These are phyloP conservation scores for Paradoxurus hermaphroditus DNA, from an alignment of 2,113 vertebrate genomes.

Conservation along the genomic window DNA sequence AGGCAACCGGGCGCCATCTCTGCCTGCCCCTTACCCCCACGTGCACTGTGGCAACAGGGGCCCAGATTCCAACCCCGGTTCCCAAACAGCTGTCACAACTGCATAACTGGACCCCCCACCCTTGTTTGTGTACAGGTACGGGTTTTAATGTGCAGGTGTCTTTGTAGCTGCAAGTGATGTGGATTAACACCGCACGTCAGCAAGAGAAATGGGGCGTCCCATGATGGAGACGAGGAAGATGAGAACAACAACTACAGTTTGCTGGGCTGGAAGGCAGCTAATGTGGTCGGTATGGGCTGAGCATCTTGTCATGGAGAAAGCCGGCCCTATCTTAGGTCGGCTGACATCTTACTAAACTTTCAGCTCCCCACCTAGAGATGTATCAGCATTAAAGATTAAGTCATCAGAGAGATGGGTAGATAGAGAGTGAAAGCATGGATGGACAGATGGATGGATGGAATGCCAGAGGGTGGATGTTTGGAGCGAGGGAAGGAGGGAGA, in stretches of 20 bases:
- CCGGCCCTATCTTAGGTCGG: rapidly evolving
- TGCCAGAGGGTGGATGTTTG: neutral
- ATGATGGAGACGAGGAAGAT: rapidly evolving
- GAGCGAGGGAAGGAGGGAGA: neutral
- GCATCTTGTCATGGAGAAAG: neutral
- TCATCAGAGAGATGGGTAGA: neutral
- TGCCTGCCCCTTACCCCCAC: neutral
- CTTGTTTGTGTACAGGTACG: neutral
- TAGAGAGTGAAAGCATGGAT: neutral
- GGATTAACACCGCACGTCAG: neutral
- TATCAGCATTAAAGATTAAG: neutral
- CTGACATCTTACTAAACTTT: neutral
- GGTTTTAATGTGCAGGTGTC: neutral
- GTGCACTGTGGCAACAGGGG: rapidly evolving
- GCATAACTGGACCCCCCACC: rapidly evolving
- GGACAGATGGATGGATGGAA: neutral
- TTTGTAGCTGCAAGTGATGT: neutral
- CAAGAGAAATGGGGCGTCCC: neutral
- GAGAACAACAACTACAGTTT: rapidly evolving
- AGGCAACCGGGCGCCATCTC: neutral
- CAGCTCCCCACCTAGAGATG: neutral
- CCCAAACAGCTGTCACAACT: rapidly evolving
- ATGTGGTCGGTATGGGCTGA: neutral
- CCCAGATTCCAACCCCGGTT: neutral
- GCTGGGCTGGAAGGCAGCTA: neutral